Percentiles rank a stretch among this genome's conserved stretches.
These are phyloP conservation scores for Diarsia mendica DNA, from an alignment of 2,888 invertebrate species.

Conservation along the genomic window DNA sequence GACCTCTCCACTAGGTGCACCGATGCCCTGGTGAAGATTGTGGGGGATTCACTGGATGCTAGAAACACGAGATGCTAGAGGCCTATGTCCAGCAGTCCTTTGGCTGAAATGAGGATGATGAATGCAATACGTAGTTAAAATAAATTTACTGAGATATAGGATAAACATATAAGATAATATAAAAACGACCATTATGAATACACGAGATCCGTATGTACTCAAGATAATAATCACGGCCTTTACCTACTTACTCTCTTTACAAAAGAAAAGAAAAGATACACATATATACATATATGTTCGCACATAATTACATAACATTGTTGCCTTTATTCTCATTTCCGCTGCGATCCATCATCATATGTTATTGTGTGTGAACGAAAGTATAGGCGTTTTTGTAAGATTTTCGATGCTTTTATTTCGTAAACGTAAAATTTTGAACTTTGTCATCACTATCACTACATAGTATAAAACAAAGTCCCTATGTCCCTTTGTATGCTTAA, in stretches of 20 bases:
- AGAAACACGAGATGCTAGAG: no score
- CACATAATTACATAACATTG: conserved; percentile 44
- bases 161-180: neutral
- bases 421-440: neutral
- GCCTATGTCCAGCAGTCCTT: no score
- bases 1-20: no score
- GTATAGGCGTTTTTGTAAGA: conserved; percentile 18
- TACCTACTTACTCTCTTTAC: neutral
- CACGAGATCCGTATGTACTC: neutral
- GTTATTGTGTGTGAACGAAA: conserved; percentile 39
- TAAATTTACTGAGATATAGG: neutral
- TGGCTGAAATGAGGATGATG: no score
- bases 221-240: neutral
- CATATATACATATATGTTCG: neutral
- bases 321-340: conserved; percentile 51
- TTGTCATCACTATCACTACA: no score
- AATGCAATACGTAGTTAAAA: neutral
- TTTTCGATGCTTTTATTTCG: conserved; percentile 18
- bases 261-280: conserved; percentile 20
- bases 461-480: no score
- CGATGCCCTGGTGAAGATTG: no score
- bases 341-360: conserved; percentile 53
- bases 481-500: no score
- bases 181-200: neutral
- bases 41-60: no score